Percentiles rank a stretch among this genome's conserved stretches.
These are phyloP conservation scores for Zosterops pallidus DNA, from an alignment of 2,113 vertebrate species.

Conservation along the genomic window DNA sequence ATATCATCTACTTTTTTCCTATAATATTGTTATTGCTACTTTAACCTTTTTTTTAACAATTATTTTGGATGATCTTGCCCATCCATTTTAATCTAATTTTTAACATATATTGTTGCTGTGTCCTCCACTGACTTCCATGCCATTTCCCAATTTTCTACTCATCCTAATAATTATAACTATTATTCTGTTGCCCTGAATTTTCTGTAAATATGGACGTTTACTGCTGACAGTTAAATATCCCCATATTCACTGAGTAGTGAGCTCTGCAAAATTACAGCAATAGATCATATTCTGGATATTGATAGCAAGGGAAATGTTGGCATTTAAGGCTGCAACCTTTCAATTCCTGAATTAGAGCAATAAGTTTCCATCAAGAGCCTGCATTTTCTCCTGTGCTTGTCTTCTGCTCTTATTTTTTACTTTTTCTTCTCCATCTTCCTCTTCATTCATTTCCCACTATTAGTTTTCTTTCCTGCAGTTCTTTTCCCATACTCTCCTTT, in stretches of 20 bases:
- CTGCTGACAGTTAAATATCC: neutral
- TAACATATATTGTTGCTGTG: neutral
- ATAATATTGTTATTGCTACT: neutral
- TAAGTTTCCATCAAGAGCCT: accelerated
- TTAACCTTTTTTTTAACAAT: neutral
- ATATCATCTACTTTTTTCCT: neutral
- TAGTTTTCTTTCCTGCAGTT: neutral
- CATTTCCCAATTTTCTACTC: neutral
- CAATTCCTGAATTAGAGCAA: neutral
- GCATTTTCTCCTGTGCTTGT: neutral
- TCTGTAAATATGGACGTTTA: neutral
- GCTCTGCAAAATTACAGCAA: neutral
- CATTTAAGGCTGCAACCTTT: neutral
- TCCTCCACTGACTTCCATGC: neutral
- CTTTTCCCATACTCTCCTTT: neutral
- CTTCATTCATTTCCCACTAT: neutral
- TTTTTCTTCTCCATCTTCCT: neutral
- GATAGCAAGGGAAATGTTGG: neutral
- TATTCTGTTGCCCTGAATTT: neutral
- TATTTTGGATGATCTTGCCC: neutral
- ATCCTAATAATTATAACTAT: neutral
- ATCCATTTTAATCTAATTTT: neutral
- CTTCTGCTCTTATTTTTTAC: neutral
- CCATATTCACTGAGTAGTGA: neutral
- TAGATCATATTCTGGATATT: neutral